These are phyloP conservation scores for Andrena bucephala DNA, from an alignment of 2,888 invertebrate species.

Conservation along the genomic window DNA sequence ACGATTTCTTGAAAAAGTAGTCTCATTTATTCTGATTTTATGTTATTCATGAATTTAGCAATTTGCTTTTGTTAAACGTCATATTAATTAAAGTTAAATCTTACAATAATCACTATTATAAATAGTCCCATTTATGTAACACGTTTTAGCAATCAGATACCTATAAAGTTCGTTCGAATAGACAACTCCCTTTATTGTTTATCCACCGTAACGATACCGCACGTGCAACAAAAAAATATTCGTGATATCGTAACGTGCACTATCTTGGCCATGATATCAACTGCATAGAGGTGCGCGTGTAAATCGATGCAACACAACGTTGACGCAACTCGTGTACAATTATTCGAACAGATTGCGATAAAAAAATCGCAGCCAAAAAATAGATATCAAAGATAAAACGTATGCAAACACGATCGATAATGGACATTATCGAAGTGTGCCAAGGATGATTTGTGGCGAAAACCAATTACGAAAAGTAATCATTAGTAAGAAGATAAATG, in stretches of 20 bases:
- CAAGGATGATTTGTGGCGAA: too few relatives aligned
- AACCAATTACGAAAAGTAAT: background rate
- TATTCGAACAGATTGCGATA: background rate
- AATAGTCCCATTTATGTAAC: background rate
- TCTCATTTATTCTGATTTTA: background rate
- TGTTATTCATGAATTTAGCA: background rate
- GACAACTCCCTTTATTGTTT: slow-evolving; percentile 11
- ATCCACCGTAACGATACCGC: slow-evolving; percentile 1
- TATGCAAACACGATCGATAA: too few relatives aligned
- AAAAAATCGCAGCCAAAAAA: too few relatives aligned
- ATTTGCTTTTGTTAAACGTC: background rate
- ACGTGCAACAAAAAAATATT: background rate
- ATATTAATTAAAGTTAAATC: too few relatives aligned
- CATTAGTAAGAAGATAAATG: background rate
- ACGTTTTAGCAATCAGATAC: background rate
- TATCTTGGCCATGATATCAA: background rate
- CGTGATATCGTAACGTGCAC: slow-evolving; percentile 21
- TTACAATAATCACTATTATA: background rate
- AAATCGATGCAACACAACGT: background rate
- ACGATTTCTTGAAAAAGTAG: background rate
- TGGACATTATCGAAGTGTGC: too few relatives aligned
- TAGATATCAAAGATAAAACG: too few relatives aligned
- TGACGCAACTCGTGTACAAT: background rate
- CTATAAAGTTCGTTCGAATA: background rate
- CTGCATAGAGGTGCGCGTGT: too few relatives aligned